Conservation (phyloP, 53 echinoderm and acorn worm species). For the Glandiceps talaboti region DNA sequence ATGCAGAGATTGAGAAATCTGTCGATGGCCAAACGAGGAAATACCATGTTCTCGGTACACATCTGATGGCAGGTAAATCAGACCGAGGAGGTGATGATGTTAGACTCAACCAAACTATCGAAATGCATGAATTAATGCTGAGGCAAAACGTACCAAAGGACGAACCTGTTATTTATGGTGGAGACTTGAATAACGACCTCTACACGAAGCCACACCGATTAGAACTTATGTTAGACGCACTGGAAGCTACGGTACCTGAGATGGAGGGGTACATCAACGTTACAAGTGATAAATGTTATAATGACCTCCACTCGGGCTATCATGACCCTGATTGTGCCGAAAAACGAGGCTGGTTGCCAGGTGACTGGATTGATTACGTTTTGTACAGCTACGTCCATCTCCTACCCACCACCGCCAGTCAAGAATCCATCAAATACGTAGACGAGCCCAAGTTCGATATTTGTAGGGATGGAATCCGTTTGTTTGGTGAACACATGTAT, state of each 20-base stretch:
- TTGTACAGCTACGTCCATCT: constrained; percentile 50
- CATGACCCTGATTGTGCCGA: neutral
- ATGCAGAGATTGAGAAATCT: constrained; percentile 48
- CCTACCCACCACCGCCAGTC: constrained; percentile 37
- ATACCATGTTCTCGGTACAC: constrained; percentile 84
- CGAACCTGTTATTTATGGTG: constrained; percentile 72
- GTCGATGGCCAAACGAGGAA: constrained; percentile 28
- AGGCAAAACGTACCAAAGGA: constrained; percentile 26
- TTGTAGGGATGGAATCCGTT: constrained; percentile 17
- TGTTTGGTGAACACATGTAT: constrained; percentile 33
- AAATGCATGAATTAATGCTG: constrained; percentile 57
- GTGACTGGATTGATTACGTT: constrained; percentile 58
- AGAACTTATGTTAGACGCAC: constrained; percentile 35
- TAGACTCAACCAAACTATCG: constrained; percentile 46
- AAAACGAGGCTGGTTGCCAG: neutral
- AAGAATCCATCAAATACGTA: constrained; percentile 38
- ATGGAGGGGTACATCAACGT: constrained; percentile 34
- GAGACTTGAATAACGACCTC: constrained; percentile 65
- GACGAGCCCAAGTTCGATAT: constrained; percentile 24
- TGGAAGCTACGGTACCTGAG: constrained; percentile 42
- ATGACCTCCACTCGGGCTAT: constrained; percentile 36
- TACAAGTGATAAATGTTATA: constrained; percentile 48
- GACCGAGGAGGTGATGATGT: constrained; percentile 21
- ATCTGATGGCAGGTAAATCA: constrained; percentile 56
- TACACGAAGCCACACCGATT: constrained; percentile 38